These are phyloP conservation scores for Diuraphis noxia DNA, from an alignment of 1,140 invertebrate genomes.

Conservation along the genomic window DNA sequence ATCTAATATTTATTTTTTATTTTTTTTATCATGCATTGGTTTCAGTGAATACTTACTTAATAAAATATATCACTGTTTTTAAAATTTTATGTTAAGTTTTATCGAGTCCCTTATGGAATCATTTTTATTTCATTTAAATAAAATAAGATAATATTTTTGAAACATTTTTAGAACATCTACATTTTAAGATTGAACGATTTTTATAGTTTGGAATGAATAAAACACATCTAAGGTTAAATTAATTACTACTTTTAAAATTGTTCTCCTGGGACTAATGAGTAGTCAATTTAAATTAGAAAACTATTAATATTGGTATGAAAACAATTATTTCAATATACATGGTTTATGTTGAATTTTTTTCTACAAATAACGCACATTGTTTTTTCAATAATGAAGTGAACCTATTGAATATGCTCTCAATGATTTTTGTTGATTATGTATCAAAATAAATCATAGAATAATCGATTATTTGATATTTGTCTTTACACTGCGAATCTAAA, in stretches of 20 bases:
- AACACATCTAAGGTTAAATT: not conserved
- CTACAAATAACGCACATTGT: too few relatives aligned
- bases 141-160: not conserved
- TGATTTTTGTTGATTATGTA: too few relatives aligned
- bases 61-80: not conserved
- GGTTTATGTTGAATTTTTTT: not conserved
- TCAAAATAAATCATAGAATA: too few relatives aligned
- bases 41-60: not conserved
- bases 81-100: not conserved
- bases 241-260: not conserved
- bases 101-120: not conserved
- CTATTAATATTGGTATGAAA: not conserved
- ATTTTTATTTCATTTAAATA: conserved; percentile 1
- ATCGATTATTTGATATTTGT: not conserved
- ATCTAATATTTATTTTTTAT: not conserved
- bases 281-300: not conserved
- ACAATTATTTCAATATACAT: not conserved
- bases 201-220: not conserved
- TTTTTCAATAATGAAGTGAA: too few relatives aligned
- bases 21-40: conserved; percentile 2
- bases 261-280: not conserved
- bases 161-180: not conserved
- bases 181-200: not conserved
- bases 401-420: too few relatives aligned
- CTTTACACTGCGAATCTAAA: not conserved